phyloP scores from a whole-genome alignment of 2,113 vertebrate species.

The Oryzias curvinotus region DNA sequence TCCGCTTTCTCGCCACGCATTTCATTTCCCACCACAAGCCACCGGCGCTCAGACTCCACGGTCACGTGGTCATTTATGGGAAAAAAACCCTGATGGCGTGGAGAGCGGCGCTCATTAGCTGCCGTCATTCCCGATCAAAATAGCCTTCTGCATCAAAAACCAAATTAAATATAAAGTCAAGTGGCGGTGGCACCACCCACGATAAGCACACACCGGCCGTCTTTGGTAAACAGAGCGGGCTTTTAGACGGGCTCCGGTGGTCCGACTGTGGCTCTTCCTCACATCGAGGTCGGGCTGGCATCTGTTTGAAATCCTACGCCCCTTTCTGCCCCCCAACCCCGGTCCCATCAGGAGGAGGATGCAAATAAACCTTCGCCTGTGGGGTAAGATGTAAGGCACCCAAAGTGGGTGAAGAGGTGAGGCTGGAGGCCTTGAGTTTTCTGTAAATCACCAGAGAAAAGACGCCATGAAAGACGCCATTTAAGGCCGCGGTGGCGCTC shows the following conservation, averaged over 20 bases:
- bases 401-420: slow-evolving; percentile 31
- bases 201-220: slow-evolving; percentile 56
- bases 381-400: neutral
- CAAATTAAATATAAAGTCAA: slow-evolving; percentile 67
- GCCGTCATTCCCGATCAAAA: slow-evolving; percentile 59
- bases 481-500: slow-evolving; percentile 66
- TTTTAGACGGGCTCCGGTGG: slow-evolving; percentile 69
- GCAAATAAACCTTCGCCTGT: too few species aligned
- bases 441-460: slow-evolving; percentile 32
- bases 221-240: slow-evolving; percentile 67
- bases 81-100: neutral
- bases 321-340: slow-evolving; percentile 50
- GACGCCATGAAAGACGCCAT: slow-evolving; percentile 68
- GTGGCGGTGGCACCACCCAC: slow-evolving; percentile 71
- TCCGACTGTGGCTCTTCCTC: slow-evolving; percentile 57
- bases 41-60: neutral
- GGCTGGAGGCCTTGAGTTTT: neutral
- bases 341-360: neutral
- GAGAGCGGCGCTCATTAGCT: slow-evolving; percentile 30
- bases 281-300: slow-evolving; percentile 48
- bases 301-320: slow-evolving; percentile 70
- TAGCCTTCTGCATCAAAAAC: slow-evolving; percentile 58
- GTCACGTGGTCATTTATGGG: slow-evolving; percentile 15
- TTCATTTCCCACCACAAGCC: slow-evolving; percentile 26
- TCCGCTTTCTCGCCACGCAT: neutral